A percentile compares a stretch with the other conserved stretches of the same genome.
phyloP scores from a whole-genome alignment of 2,113 vertebrate species.

The Canis aureus region DNA sequence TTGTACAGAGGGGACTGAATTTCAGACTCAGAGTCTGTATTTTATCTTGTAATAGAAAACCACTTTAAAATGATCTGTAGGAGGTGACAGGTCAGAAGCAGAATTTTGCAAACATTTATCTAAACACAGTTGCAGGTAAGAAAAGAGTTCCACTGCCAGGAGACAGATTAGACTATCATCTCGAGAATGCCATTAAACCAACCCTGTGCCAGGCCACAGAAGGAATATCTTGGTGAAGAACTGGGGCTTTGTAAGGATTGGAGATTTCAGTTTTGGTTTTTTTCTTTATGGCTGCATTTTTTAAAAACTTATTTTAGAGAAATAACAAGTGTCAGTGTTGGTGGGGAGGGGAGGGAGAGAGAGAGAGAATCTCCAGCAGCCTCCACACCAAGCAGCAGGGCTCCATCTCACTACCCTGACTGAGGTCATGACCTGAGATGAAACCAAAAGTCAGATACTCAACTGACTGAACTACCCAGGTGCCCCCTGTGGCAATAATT shows the following conservation, averaged over 20 bases:
- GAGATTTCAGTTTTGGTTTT: background rate
- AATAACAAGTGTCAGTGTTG: background rate
- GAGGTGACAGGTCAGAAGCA: background rate
- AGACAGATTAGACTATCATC: background rate
- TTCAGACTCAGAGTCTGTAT: background rate
- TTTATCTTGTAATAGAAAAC: slow-evolving; percentile 25
- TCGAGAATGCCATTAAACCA: background rate
- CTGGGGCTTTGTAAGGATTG: fast-evolving
- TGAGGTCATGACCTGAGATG: background rate
- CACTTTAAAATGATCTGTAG: background rate
- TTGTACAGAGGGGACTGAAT: background rate
- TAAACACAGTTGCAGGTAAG: background rate
- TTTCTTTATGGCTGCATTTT: background rate
- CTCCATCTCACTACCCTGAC: background rate
- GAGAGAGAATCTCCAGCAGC: background rate
- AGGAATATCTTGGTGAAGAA: background rate
- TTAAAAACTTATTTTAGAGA: background rate
- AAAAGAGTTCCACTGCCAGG: background rate
- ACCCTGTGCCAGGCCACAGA: background rate
- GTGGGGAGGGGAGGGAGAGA: background rate
- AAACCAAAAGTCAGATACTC: background rate
- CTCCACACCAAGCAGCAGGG: background rate
- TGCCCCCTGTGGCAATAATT: background rate
- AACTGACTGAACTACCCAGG: background rate
- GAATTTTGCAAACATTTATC: slow-evolving; percentile 12